Percentiles rank a stretch among this genome's conserved stretches.
phyloP scores from a whole-genome alignment of 2,797 vertebrate species.

The Hapalemur alaotrensis region DNA sequence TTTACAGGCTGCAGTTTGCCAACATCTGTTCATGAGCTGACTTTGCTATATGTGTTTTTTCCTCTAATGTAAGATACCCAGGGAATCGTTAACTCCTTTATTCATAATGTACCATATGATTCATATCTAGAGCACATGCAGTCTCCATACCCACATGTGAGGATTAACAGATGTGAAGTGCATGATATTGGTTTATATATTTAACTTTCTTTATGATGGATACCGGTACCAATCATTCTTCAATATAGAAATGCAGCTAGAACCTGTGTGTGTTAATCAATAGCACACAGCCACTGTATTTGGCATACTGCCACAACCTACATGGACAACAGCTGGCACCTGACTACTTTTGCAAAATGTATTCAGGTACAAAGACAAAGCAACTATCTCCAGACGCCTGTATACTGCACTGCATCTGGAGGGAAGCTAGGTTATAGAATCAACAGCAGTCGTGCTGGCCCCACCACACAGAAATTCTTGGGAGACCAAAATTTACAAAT shows the following conservation, averaged over 20 bases:
- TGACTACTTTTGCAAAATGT: slow-evolving; percentile 5
- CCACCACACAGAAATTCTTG: neutral
- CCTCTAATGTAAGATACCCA: neutral
- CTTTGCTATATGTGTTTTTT: neutral
- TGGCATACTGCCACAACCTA: neutral
- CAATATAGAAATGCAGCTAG: neutral
- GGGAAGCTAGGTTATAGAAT: neutral
- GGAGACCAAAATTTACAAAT: neutral
- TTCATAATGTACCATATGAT: neutral
- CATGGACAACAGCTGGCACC: neutral
- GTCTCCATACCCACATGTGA: neutral
- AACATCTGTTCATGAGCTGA: neutral
- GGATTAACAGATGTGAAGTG: neutral
- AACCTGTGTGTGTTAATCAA: neutral
- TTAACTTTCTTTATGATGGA: neutral
- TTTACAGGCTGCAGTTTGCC: neutral
- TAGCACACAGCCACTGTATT: neutral
- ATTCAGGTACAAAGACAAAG: neutral
- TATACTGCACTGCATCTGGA: neutral
- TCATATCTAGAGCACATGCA: neutral
- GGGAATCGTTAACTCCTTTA: neutral
- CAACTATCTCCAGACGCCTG: neutral
- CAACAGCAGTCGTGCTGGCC: neutral
- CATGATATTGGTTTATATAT: neutral
- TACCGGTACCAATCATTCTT: neutral